Evolutionary conservation across 1,140 invertebrate genomes (phyloP), one percentile per base, ranked within the genome.

Genomic region (Augochlora pura): DNA sequence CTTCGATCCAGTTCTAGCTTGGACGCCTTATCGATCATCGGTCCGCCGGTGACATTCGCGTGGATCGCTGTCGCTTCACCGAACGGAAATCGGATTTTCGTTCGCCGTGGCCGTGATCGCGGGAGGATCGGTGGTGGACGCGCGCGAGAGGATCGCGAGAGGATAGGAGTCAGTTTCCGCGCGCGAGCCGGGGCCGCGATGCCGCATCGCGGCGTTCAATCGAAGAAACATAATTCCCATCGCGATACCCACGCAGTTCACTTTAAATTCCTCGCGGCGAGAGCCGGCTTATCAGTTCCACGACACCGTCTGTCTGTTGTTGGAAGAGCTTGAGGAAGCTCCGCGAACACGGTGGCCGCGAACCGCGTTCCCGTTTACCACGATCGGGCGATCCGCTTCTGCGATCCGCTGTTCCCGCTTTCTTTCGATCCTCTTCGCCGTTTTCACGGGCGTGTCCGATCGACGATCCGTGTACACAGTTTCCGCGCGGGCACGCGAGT

Each of bases 241-340:
- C 59, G 79, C 70, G 71, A 86, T 83, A 86, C 70, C 81, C 81
- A 80, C 84, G 81, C 77, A 63, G 49, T 38, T 80, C 69, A 67
- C 65, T 83, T 86, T 83, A 86, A 86, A 82, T 87, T 78, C 73
- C 71, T 46, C 54, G 59, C 74, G 62, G 54, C 74, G 68, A 42
- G 72, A 66, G 65, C 39, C 12, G 54, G 81, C 85, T 91, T 91
- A 91, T 91, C 90, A 91, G 90, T 91, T 88, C 78, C 83, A 77
- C 84, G 88, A 86, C 85, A 86, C 83, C 83, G 83, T 85, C 86
- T 83, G 79, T 69, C 71, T 67, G 66, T 76, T 69, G 76, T 82
- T 63, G 63, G 78, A 79, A 72, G 82, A 86, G 81, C 85, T 86
- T 70, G 80, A 83, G 80, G 67, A 67, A 66, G 62, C 73, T 62